Evolutionary conservation across 2,113 vertebrate species (phyloP).

Genomic region (Alosa alosa): DNA sequence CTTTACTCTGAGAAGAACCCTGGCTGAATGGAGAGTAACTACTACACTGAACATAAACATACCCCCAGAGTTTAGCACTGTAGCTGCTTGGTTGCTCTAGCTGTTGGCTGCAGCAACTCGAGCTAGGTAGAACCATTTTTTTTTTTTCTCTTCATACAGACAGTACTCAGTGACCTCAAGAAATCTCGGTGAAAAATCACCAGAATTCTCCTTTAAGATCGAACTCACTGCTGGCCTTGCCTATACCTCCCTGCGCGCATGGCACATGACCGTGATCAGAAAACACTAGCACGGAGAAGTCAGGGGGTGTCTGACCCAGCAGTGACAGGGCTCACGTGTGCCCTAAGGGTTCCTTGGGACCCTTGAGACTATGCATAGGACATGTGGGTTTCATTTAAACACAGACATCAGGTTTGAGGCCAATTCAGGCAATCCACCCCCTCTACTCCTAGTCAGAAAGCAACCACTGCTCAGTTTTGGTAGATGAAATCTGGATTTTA

Average conservation of each 20-base stretch:
- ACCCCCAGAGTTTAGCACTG: no score
- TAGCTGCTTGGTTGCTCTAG: no score
- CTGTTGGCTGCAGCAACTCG: no score
- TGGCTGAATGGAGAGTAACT: background rate
- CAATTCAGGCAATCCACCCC: background rate
- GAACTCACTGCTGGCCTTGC: background rate
- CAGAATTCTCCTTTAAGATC: background rate
- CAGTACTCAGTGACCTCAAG: no score
- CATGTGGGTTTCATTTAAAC: slow-evolving; percentile 69
- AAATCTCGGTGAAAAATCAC: no score
- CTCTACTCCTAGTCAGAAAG: background rate
- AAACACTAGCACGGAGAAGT: slow-evolving; percentile 58
- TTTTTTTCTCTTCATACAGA: no score
- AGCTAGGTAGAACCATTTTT: no score
- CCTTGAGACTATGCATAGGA: background rate
- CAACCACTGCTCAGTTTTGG: background rate
- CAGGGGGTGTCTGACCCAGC: slow-evolving; percentile 51
- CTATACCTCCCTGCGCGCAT: slow-evolving; percentile 17
- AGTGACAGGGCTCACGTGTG: slow-evolving; percentile 53
- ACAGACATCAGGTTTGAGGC: slow-evolving; percentile 49
- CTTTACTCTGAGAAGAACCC: background rate
- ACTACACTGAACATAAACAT: no score
- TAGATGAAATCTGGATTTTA: background rate
- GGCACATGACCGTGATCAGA: slow-evolving; percentile 49
- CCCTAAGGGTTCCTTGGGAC: slow-evolving; percentile 40